Percentiles rank a stretch among this genome's conserved stretches.
These are phyloP conservation scores for Saxidomus purpurata DNA, from an alignment of 1,140 invertebrate genomes.

Conservation along the genomic window DNA sequence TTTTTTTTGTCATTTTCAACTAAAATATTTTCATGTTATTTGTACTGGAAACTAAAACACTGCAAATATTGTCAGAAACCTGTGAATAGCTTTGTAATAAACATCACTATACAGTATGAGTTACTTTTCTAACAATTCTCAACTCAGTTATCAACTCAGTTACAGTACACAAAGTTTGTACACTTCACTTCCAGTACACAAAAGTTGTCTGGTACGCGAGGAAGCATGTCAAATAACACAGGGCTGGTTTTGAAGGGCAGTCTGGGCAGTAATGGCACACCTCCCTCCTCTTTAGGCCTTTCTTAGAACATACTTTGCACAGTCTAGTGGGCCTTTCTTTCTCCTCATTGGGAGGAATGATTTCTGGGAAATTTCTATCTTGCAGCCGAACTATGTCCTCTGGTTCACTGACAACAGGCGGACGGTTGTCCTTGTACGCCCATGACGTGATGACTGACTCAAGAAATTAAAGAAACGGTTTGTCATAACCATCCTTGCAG, in stretches of 20 bases:
- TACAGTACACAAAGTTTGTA: conserved; percentile 43
- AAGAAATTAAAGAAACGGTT: conserved; percentile 21
- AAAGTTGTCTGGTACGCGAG: conserved; percentile 13
- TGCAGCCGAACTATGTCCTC: conserved; percentile 18
- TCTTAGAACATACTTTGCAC: conserved; percentile 45
- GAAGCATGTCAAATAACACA: conserved; percentile 30
- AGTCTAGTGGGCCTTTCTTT: conserved; percentile 29
- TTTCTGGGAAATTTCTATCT: background rate
- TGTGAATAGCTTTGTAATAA: conserved; percentile 21
- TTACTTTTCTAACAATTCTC: conserved; percentile 35
- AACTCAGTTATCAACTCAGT: conserved; percentile 38
- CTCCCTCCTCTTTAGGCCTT: conserved; percentile 23
- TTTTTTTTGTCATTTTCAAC: conserved; percentile 33
- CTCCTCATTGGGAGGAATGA: conserved; percentile 6
- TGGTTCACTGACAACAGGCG: conserved; percentile 37
- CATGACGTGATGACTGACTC: conserved; percentile 23
- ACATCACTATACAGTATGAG: conserved; percentile 17
- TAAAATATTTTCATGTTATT: conserved; percentile 38
- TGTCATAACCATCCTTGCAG: conserved; percentile 22
- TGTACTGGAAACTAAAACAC: conserved; percentile 5
- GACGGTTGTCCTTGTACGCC: conserved; percentile 26
- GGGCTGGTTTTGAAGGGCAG: conserved; percentile 41
- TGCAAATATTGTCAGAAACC: conserved; percentile 40
- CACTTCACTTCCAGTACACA: conserved; percentile 28
- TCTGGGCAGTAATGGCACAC: conserved; percentile 32